Percentiles rank a stretch among this genome's conserved stretches.
phyloP scores from a whole-genome alignment of 1,140 invertebrate genomes.

The Sitodiplosis mosellana region DNA sequence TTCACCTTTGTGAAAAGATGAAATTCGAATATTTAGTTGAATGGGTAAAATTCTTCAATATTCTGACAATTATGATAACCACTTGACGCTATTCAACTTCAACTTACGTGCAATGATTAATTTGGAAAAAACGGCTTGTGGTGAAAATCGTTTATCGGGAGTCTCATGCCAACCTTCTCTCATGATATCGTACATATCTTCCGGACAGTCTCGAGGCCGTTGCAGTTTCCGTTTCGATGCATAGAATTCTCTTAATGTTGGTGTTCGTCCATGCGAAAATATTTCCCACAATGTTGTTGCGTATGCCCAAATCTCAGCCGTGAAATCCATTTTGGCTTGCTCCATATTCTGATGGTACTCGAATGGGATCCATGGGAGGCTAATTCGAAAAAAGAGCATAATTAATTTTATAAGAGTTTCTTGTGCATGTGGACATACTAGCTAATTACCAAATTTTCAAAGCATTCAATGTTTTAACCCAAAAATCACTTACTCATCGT shows the following conservation, averaged over 20 bases:
- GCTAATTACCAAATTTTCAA: too few relatives aligned
- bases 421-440: too few relatives aligned
- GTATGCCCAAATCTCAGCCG: constrained; percentile 72
- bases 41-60: too few relatives aligned
- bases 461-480: too few relatives aligned
- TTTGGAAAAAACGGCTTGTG: constrained; percentile 32
- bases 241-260: constrained; percentile 30
- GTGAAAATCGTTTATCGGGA: constrained; percentile 46
- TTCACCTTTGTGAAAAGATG: not conserved
- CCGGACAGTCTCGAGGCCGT: constrained; percentile 51
- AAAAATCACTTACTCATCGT: constrained; percentile 40
- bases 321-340: constrained; percentile 36
- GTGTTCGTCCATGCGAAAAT: constrained; percentile 52
- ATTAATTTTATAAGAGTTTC: too few relatives aligned
- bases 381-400: constrained; percentile 14
- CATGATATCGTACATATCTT: constrained; percentile 70
- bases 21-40: not conserved
- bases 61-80: too few relatives aligned
- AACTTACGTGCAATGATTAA: constrained; percentile 5
- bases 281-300: constrained; percentile 82
- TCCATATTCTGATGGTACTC: constrained; percentile 54
- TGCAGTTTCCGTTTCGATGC: constrained; percentile 51
- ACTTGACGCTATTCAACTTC: too few relatives aligned
- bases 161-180: constrained; percentile 69
- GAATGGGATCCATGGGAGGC: constrained; percentile 70